A percentile compares a stretch with the other conserved stretches of the same genome.
Conservation (phyloP, 2,797 vertebrate species). For the Artibeus lituratus region DNA sequence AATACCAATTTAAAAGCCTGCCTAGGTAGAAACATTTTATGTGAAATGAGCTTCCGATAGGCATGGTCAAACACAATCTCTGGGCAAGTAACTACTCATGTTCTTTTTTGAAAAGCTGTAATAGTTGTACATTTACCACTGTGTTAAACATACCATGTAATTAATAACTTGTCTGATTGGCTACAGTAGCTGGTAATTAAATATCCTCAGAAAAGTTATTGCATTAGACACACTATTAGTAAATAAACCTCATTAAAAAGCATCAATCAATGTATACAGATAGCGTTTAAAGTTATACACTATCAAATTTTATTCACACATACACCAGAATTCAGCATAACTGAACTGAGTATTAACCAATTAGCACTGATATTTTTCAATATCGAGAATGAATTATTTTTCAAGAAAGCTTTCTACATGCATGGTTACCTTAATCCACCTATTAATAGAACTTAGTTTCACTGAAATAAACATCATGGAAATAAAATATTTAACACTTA, state of each 20-base stretch:
- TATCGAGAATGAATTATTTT: constrained; percentile 33
- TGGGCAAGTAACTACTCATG: background rate
- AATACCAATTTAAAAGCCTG: background rate
- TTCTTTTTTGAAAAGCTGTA: constrained; percentile 16
- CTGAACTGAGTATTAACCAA: background rate
- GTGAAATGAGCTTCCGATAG: background rate
- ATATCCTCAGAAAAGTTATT: constrained; percentile 32
- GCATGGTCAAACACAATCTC: background rate
- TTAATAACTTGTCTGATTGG: constrained; percentile 26
- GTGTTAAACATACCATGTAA: background rate
- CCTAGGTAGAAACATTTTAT: background rate
- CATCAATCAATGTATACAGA: background rate
- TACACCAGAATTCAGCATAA: constrained; percentile 1
- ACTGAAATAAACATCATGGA: background rate
- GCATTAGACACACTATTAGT: constrained; percentile 10
- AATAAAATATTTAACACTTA: background rate
- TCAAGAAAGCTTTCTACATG: background rate
- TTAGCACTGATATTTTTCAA: background rate
- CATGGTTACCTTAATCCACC: background rate
- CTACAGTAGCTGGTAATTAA: background rate
- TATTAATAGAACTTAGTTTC: background rate
- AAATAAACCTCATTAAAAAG: constrained; percentile 26
- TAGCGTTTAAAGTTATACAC: background rate
- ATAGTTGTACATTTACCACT: background rate
- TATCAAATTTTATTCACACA: background rate